Conservation (phyloP, 2,797 vertebrate species). For the Lepus oiostolus region DNA sequence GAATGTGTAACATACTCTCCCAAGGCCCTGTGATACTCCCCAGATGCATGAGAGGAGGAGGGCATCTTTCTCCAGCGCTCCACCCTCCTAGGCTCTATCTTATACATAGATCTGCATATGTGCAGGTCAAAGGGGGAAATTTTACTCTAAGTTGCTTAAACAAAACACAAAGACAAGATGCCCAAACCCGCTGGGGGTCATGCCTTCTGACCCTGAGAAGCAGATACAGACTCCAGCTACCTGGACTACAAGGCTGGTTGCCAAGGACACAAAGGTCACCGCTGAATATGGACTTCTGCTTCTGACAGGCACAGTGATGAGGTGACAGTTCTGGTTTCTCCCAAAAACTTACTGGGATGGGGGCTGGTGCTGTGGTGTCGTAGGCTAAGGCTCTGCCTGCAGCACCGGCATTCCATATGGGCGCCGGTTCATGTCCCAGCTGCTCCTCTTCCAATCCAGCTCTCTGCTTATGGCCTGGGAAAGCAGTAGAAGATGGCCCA, state of each 20-base stretch:
- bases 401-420: no score
- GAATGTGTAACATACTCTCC: background rate
- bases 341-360: background rate
- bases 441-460: no score
- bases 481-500: no score
- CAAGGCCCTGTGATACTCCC: background rate
- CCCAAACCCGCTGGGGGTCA: background rate
- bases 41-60: background rate
- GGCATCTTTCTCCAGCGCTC: background rate
- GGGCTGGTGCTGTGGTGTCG: no score
- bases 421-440: no score
- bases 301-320: background rate
- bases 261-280: background rate
- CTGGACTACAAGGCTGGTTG: background rate
- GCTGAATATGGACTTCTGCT: background rate
- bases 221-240: background rate
- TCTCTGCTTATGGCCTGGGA: no score
- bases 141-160: background rate
- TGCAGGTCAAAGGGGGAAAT: background rate
- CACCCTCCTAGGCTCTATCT: background rate
- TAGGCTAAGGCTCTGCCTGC: no score
- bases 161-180: background rate
- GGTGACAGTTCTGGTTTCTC: background rate
- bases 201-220: slow-evolving; percentile 1
- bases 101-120: accelerated